Percentiles rank a stretch among this genome's conserved stretches.
These are phyloP conservation scores for Listronotus oregonensis DNA, from an alignment of 1,140 invertebrate genomes.

Conservation along the genomic window DNA sequence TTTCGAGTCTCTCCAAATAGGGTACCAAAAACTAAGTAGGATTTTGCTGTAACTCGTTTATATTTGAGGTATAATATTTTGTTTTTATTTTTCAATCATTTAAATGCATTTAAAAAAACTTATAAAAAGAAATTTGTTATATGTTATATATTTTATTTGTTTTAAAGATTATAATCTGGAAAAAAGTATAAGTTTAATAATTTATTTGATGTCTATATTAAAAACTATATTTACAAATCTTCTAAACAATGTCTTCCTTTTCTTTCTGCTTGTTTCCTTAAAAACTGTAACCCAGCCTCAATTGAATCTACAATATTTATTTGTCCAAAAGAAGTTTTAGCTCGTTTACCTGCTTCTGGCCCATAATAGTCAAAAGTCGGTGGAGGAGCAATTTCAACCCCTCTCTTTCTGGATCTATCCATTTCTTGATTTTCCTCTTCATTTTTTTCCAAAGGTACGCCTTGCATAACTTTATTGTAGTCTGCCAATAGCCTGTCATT, in stretches of 20 bases:
- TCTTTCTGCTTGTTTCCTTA: slow-evolving; percentile 66
- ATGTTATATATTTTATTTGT: too few species aligned
- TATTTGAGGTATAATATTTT: too few species aligned
- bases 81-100: too few species aligned
- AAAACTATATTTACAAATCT: neutral
- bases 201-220: too few species aligned
- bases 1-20: too few species aligned
- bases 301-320: slow-evolving; percentile 66
- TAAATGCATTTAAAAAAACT: too few species aligned
- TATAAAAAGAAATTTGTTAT: too few species aligned
- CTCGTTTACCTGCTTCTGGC: slow-evolving; percentile 55
- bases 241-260: slow-evolving; percentile 40
- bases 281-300: slow-evolving; percentile 68
- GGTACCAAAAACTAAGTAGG: too few species aligned
- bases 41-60: too few species aligned
- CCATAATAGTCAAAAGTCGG: slow-evolving; percentile 67
- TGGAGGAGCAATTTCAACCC: slow-evolving; percentile 67
- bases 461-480: slow-evolving; percentile 30
- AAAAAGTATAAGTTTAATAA: too few species aligned
- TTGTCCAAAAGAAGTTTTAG: slow-evolving; percentile 43
- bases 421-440: slow-evolving; percentile 24
- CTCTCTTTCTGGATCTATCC: slow-evolving; percentile 34
- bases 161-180: too few species aligned
- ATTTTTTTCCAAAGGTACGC: slow-evolving; percentile 34
- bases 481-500: slow-evolving; percentile 33